phyloP scores from a whole-genome alignment of 1,140 invertebrate genomes.

The Delia radicum region DNA sequence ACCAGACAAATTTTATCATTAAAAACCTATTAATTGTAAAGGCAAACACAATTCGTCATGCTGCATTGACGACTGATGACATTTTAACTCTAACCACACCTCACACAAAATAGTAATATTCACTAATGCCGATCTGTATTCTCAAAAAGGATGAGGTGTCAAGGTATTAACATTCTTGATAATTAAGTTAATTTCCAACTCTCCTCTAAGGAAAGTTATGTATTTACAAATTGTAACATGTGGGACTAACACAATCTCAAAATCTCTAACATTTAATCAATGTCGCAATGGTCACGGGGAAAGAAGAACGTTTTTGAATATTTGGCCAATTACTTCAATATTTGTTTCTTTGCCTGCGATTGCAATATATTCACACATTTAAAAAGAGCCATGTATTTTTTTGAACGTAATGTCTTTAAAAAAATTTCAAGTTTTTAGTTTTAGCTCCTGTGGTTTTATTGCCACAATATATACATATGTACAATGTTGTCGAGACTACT shows the following conservation, averaged over 20 bases:
- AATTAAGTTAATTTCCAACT: neutral
- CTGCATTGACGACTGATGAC: constrained; percentile 20
- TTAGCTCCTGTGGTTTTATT: neutral
- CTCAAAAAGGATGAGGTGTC: neutral
- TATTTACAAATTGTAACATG: neutral
- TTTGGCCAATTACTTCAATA: neutral
- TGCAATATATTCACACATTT: neutral
- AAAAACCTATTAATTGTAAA: constrained; percentile 19
- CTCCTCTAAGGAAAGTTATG: neutral
- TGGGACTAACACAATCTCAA: neutral
- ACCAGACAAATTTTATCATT: constrained; percentile 23
- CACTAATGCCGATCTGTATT: too few species aligned
- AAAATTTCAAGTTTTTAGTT: neutral
- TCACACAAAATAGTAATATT: neutral
- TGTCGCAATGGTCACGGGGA: neutral
- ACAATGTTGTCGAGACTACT: neutral
- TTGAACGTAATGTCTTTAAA: neutral
- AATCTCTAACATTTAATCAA: neutral
- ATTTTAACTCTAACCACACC: neutral
- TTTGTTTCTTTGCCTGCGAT: neutral
- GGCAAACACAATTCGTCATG: constrained; percentile 17
- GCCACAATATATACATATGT: neutral
- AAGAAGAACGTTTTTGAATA: neutral
- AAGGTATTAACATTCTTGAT: constrained; percentile 10
- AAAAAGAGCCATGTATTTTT: neutral